Base-by-base conservation (phyloP, 2,113 vertebrate species). In the Lamprologus callipterus region DNA sequence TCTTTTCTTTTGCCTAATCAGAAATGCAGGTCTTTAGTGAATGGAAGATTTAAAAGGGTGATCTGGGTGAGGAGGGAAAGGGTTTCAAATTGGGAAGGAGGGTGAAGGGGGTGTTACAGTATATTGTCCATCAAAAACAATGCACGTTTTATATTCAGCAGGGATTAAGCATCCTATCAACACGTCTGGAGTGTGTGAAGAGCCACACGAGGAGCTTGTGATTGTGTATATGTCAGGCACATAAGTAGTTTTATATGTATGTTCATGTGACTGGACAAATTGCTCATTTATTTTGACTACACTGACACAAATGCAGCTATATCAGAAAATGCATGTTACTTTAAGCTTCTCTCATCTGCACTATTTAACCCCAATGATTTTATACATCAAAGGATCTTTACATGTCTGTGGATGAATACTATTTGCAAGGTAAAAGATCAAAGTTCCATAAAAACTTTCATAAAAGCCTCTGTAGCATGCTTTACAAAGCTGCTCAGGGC, bases 71-170 rank as follows among this genome's bases (percentile, higher is more conserved):
- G 81, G 90, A 85, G 85, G 87, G 57, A 82, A 84, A 83, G 88
- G 31, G 13, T 75, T 90, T 86, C 11, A 10, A 86, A 87, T 84
- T 8, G 75, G 45, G 17, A 68, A 40, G 19, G 28, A 81, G 83
- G 51, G 40, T 45, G 65, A 37, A 82, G 68, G 75, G 75, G 63
- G 86, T 82, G 90, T 91, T 86, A 92, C 92, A 89, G 90, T 91
- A 84, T 54, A 93, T 88, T 90, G 88, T 92, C 83, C 86, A 23
- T 89, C 47, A 81, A 80, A 88, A 91, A 89, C 90, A 93, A 90
- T 80, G 3, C 65, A 13, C 35, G 23, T 83, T 90, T 91, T 88
- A 68, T 80, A 87, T 85, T 85, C 82, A 86, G 54, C 28, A 17
- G 17, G 89, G 89, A 89, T 90, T 84, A 89, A 85, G 83, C 16